Evolutionary conservation across 2,113 vertebrate species (phyloP), one percentile per base, ranked within the genome.

Genomic region (Anoura caudifer): DNA sequence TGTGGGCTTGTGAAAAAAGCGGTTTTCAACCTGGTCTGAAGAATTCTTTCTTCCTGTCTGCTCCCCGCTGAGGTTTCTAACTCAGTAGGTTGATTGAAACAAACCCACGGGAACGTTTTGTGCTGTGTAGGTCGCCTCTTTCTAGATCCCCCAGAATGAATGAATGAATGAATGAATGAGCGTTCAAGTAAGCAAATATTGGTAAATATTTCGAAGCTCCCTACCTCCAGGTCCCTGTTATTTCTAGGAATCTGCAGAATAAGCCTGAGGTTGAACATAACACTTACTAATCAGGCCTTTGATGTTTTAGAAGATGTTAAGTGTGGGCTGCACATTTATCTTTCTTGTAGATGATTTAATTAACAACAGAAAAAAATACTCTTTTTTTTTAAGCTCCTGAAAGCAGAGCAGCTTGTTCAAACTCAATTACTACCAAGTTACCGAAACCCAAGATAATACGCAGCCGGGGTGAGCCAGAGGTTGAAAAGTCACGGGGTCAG

Each of bases 301-400:
- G 98, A 98, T 98, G 98, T 98, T 98, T 98, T 95, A 97, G 97
- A 98, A 98, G 96, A 97, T 98, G 95, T 87, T 87, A 97, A 98
- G 94, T 98, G 96, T 97, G 82, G 95, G 94, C 95, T 97, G 96
- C 97, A 80, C 88, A 91, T 97, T 97, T 91, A 96, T 95, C 96
- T 95, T 96, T 69, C 61, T 70, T 33, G 22, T 83, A 85, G 73
- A 61, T 96, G 85, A 96, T 96, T 97, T 97, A 96, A 96, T 97
- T 96, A 98, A 87, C 87, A 91, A 80, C 77, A 59, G 43, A 11
- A n/a, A 63, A 75, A 69, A 94, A 96, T 75, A 33, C 50, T n/a
- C 5, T 79, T 83, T 95, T 94, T 92, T 91, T 86, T 92, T 91
- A 83, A 95, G n/a, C 92, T 95, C 83, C 59, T 91, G 81, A 96